Evolutionary conservation across 1,140 invertebrate species (phyloP).

Genomic region (Ips nitidus): DNA sequence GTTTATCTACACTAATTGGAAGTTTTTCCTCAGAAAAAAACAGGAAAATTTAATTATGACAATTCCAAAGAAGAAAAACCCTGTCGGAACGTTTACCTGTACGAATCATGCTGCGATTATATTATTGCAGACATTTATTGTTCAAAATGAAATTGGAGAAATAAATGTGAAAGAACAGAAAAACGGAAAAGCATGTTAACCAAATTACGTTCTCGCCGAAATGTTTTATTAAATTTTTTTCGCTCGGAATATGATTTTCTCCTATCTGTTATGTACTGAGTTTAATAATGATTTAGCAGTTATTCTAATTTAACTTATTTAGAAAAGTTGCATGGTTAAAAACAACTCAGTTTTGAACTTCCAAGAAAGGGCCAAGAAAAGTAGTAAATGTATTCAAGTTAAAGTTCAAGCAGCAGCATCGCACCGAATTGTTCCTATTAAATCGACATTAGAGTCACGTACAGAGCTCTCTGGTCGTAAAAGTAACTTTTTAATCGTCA

Average conservation of each 20-base stretch:
- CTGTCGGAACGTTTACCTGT: neutral
- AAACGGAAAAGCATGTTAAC: neutral
- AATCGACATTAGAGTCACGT: slow-evolving; percentile 25
- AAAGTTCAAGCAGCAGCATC: no score
- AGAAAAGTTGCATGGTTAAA: neutral
- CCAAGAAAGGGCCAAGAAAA: neutral
- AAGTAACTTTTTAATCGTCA: slow-evolving; percentile 27
- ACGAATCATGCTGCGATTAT: slow-evolving; percentile 3
- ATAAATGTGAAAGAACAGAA: slow-evolving; percentile 6
- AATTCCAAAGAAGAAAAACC: neutral
- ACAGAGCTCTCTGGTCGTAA: neutral
- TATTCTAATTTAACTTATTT: neutral
- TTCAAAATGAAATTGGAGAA: slow-evolving; percentile 8
- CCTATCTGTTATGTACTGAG: neutral
- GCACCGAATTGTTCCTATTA: slow-evolving; percentile 3
- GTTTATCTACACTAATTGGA: no score
- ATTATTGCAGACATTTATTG: slow-evolving; percentile 14
- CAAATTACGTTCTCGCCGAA: slow-evolving; percentile 1
- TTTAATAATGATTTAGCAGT: neutral
- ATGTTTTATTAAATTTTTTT: neutral
- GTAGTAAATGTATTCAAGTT: no score
- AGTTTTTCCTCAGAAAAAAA: no score
- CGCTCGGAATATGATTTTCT: neutral
- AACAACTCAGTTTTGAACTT: neutral
- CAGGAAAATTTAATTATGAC: no score